These are phyloP conservation scores for Eustalomyia histrio DNA, from an alignment of 2,888 invertebrate genomes.

Conservation along the genomic window DNA sequence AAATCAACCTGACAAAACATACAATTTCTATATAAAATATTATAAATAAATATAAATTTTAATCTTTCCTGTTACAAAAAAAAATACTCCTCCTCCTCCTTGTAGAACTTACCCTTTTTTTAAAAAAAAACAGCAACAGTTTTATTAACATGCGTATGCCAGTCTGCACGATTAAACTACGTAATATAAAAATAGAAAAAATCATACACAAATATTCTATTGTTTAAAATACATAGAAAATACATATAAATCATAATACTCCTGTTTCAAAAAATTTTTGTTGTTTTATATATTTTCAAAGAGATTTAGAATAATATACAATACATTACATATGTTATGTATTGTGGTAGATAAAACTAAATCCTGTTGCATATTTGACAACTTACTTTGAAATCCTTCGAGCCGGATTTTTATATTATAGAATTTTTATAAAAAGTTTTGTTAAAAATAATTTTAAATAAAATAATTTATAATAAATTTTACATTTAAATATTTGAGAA, in stretches of 20 bases:
- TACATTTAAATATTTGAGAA: neutral
- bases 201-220: too few relatives aligned
- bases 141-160: too few relatives aligned
- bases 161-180: too few relatives aligned
- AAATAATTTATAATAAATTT: conserved; percentile 60
- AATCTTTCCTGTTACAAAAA: too few relatives aligned
- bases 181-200: too few relatives aligned
- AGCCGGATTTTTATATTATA: conserved; percentile 59
- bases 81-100: too few relatives aligned
- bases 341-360: neutral
- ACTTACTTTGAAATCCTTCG: conserved; percentile 45
- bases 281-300: neutral
- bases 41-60: too few relatives aligned
- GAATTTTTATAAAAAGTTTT: conserved; percentile 62
- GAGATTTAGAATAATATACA: conserved; percentile 5
- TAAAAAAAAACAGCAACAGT: too few relatives aligned
- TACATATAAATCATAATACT: neutral
- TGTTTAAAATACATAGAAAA: too few relatives aligned
- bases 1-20: too few relatives aligned
- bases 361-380: conserved; percentile 20
- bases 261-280: neutral
- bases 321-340: neutral
- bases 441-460: conserved; percentile 58
- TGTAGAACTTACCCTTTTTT: too few relatives aligned
- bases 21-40: too few relatives aligned